Percentiles rank a stretch among this genome's conserved stretches.
phyloP scores from a whole-genome alignment of 2,888 invertebrate species.

The Thysanoteuthis rhombus region DNA sequence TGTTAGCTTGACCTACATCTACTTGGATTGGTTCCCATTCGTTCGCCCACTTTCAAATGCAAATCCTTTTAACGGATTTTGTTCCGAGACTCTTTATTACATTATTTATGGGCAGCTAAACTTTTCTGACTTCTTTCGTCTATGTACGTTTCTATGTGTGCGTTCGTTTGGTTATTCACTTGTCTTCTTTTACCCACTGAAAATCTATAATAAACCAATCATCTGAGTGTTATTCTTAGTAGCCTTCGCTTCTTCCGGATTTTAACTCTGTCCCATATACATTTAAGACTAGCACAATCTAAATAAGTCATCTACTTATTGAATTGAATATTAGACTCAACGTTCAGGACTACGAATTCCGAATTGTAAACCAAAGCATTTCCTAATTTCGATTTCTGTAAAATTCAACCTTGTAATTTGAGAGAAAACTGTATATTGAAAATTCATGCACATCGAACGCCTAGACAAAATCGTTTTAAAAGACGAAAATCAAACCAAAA shows the following conservation, averaged over 20 bases:
- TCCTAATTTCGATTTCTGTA: too few species aligned
- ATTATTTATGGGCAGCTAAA: background rate
- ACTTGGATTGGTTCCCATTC: background rate
- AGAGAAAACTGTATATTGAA: too few species aligned
- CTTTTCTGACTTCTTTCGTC: background rate
- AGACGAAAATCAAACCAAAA: too few species aligned
- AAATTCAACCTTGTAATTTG: too few species aligned
- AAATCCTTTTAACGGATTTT: slow-evolving; percentile 12
- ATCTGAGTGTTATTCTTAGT: background rate
- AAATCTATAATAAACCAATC: background rate
- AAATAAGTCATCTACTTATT: too few species aligned
- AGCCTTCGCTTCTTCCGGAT: background rate
- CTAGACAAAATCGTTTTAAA: too few species aligned
- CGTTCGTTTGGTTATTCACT: background rate
- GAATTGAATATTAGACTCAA: too few species aligned
- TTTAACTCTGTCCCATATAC: too few species aligned
- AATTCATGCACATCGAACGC: too few species aligned
- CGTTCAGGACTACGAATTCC: too few species aligned
- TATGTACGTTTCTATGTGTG: background rate
- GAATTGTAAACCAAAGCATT: too few species aligned
- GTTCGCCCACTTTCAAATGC: background rate
- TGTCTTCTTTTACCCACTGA: background rate
- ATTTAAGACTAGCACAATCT: too few species aligned
- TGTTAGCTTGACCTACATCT: background rate
- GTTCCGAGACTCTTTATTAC: background rate